A percentile compares a stretch with the other conserved stretches of the same genome.
phyloP scores from a whole-genome alignment of 2,113 vertebrate species.

The Rhizomys pruinosus region DNA sequence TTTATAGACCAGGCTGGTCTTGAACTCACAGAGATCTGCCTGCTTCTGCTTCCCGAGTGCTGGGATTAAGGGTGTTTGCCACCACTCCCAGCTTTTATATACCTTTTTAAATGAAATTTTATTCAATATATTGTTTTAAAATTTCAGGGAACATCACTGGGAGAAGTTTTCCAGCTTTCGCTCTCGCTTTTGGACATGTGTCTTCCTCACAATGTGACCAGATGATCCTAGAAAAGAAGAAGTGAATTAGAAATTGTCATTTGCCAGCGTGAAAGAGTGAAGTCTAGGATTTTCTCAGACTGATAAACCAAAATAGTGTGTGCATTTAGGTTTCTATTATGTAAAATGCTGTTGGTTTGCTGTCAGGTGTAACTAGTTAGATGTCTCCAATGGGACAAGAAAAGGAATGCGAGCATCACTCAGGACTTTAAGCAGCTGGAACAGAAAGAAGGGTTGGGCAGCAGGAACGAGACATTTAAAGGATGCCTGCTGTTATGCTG shows the following conservation, averaged over 20 bases:
- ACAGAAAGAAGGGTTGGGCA: neutral
- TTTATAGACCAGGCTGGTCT: too few species aligned
- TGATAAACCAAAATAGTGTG: neutral
- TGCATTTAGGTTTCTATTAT: neutral
- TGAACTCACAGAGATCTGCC: too few species aligned
- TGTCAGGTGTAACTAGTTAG: neutral
- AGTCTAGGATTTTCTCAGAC: conserved; percentile 32
- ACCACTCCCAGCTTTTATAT: too few species aligned
- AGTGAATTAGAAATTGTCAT: neutral
- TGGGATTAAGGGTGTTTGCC: too few species aligned
- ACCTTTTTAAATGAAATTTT: neutral
- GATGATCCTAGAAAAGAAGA: neutral
- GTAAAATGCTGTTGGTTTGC: neutral
- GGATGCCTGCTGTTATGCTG: conserved; percentile 49
- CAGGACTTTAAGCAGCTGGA: neutral
- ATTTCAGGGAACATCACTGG: neutral
- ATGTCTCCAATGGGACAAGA: neutral
- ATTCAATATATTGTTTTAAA: neutral
- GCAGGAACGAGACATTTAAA: conserved; percentile 24
- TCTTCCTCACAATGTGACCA: neutral
- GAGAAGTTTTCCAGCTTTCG: neutral
- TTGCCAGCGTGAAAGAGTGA: neutral
- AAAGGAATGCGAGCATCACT: neutral
- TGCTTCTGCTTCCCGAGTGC: too few species aligned
- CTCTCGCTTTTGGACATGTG: neutral